phyloP scores from a whole-genome alignment of 2,888 invertebrate species.

The Ichneumoninae sp. region DNA sequence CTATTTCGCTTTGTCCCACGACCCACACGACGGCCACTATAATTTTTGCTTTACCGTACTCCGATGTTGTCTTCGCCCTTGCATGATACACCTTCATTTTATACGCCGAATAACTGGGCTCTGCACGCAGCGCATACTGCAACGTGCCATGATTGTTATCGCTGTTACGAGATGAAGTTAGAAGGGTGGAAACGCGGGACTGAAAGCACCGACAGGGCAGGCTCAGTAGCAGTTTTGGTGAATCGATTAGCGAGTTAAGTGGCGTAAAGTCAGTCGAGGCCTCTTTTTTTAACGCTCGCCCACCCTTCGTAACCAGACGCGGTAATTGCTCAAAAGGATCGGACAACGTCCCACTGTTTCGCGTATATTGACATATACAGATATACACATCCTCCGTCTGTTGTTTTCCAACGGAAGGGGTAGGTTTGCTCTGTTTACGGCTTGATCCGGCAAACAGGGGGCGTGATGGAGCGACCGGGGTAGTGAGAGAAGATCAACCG shows the following conservation, averaged over 20 bases:
- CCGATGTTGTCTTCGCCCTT: neutral
- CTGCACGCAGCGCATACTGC: neutral
- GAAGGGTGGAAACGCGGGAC: neutral
- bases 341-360: constrained; percentile 34
- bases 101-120: neutral
- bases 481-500: constrained; percentile 21
- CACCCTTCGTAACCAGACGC: constrained; percentile 40
- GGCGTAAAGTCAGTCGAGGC: constrained; percentile 44
- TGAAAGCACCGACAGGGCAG: constrained; percentile 22
- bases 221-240: constrained; percentile 37
- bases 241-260: constrained; percentile 58
- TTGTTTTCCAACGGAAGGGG: constrained; percentile 49
- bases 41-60: neutral
- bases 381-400: constrained; percentile 17
- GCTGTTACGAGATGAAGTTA: neutral
- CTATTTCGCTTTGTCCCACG: neutral
- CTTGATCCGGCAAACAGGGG: neutral
- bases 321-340: constrained; percentile 61
- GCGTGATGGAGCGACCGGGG: neutral
- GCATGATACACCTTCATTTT: neutral
- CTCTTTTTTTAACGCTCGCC: constrained; percentile 40
- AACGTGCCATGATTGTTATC: neutral
- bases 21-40: neutral
- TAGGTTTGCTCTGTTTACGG: constrained; percentile 14
- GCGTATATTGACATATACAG: too few species aligned